Percentiles rank a stretch among this genome's conserved stretches.
These are phyloP conservation scores for Mallotus villosus DNA, from an alignment of 2,797 vertebrate species.

Conservation along the genomic window DNA sequence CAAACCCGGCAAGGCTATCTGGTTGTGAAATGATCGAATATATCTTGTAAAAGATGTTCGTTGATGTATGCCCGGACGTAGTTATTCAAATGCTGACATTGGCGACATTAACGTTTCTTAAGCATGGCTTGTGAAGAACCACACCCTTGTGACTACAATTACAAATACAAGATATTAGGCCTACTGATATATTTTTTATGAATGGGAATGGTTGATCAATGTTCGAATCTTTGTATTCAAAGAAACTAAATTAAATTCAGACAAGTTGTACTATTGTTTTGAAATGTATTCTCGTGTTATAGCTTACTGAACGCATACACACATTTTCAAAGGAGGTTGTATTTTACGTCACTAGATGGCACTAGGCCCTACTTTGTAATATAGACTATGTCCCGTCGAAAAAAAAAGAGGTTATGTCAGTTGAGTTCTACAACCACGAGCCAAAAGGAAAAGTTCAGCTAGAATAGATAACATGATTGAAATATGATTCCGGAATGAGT, in stretches of 20 bases:
- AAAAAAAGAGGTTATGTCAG: neutral
- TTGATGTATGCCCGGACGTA: neutral
- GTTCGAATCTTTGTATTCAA: too few relatives aligned
- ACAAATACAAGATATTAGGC: neutral
- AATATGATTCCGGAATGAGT: too few relatives aligned
- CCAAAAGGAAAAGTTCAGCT: neutral
- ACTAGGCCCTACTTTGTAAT: conserved; percentile 43
- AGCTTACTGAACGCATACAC: neutral
- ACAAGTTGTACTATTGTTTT: too few relatives aligned
- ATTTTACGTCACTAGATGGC: conserved; percentile 41
- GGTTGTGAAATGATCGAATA: too few relatives aligned
- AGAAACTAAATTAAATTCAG: too few relatives aligned
- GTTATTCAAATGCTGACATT: neutral
- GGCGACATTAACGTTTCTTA: neutral
- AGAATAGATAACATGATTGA: too few relatives aligned
- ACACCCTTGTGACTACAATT: neutral
- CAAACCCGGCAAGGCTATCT: too few relatives aligned
- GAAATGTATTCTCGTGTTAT: neutral
- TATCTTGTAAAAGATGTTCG: neutral
- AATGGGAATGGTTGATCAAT: neutral
- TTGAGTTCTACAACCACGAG: neutral
- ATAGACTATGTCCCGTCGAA: conserved; percentile 1
- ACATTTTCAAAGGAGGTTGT: neutral
- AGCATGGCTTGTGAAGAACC: neutral
- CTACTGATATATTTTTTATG: neutral